phyloP scores from a whole-genome alignment of 1,140 invertebrate genomes.

The Drosophila arawakana region DNA sequence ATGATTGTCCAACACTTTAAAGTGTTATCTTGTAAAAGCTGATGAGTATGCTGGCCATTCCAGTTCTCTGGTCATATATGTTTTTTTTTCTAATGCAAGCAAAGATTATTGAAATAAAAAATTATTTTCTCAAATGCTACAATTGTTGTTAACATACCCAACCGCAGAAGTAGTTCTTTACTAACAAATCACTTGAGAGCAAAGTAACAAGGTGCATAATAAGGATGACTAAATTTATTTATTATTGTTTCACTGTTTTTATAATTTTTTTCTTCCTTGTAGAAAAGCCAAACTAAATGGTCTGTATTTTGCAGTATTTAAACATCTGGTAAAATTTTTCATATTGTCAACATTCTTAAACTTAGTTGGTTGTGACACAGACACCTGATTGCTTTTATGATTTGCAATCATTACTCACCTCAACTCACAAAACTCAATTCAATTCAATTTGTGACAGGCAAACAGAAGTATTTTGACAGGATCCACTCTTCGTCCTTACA shows the following conservation, averaged over 20 bases:
- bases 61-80: not conserved
- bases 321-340: not conserved
- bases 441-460: constrained; percentile 71
- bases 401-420: constrained; percentile 71
- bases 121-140: not conserved
- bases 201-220: too few species aligned
- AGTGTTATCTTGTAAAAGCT: not conserved
- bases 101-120: not conserved
- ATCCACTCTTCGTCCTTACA: constrained; percentile 16
- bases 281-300: too few species aligned
- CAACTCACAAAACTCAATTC: constrained; percentile 40
- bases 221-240: too few species aligned
- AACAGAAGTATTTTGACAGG: constrained; percentile 67
- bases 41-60: not conserved
- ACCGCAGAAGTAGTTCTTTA: too few species aligned
- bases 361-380: not conserved
- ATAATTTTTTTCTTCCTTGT: too few species aligned
- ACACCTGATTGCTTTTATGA: constrained; percentile 33
- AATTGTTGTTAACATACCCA: too few species aligned
- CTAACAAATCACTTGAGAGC: too few species aligned
- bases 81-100: too few species aligned
- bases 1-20: not conserved
- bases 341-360: not conserved
- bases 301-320: not conserved
- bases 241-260: too few species aligned